Evolutionary conservation across 2,888 invertebrate species (phyloP).

Genomic region (Nomada ferruginata): DNA sequence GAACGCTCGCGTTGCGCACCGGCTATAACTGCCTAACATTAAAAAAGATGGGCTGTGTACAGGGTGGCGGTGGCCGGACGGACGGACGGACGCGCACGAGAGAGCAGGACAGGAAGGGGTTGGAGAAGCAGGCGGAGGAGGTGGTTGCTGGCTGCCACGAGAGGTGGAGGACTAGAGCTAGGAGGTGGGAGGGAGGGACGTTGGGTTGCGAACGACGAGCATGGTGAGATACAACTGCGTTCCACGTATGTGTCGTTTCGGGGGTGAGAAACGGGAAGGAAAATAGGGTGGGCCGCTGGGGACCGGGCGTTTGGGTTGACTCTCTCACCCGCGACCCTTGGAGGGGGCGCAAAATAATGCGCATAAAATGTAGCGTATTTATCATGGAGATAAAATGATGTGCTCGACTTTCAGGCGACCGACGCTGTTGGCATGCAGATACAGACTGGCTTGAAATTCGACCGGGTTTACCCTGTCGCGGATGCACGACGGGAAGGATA

Average conservation of each 20-base stretch:
- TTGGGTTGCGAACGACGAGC: conserved; percentile 80
- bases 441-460: conserved; percentile 71
- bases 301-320: conserved; percentile 62
- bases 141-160: conserved; percentile 57
- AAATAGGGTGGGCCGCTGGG: conserved; percentile 59
- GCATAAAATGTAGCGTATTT: conserved; percentile 84
- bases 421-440: conserved; percentile 75
- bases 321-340: conserved; percentile 60
- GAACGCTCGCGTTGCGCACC: conserved; percentile 75
- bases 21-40: conserved; percentile 84
- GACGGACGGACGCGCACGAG: conserved; percentile 63
- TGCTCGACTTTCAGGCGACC: conserved; percentile 81
- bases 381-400: conserved; percentile 84
- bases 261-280: conserved; percentile 68
- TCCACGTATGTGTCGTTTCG: conserved; percentile 72
- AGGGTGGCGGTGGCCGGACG: conserved; percentile 73
- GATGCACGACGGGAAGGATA: not conserved
- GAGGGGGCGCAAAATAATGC: conserved; percentile 83
- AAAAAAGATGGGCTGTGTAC: conserved; percentile 84
- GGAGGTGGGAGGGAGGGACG: conserved; percentile 71
- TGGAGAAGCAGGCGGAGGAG: conserved; percentile 68
- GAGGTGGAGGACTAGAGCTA: conserved; percentile 56
- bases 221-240: conserved; percentile 73
- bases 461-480: conserved; percentile 8
- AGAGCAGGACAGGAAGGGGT: conserved; percentile 67